Evolutionary conservation across 2,797 vertebrate genomes (phyloP), one percentile per base, ranked within the genome.

Genomic region (Molossus molossus): DNA sequence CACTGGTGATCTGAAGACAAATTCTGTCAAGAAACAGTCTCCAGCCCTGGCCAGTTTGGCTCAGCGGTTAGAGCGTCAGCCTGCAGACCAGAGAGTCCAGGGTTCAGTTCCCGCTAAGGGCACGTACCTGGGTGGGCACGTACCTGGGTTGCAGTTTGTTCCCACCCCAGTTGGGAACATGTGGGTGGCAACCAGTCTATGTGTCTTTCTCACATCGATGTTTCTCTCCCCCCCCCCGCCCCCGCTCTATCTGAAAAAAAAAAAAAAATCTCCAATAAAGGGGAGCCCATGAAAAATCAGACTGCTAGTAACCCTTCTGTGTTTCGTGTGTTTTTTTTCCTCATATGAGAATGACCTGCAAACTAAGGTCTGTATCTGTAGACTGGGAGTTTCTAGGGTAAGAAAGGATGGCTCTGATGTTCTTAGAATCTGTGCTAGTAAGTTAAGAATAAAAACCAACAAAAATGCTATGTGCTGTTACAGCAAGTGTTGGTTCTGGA

Each of bases 1-100:
- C 48, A 25, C 17, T 40, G 25, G 3, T 84, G 67, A 48, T 89
- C 69, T 55, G 70, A 91, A 95, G 65, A 97, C 75, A 90, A 85
- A 73, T 2, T 73, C 45, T 9, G 6, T 83, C 17, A 21, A 60
- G 73, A 87, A 67, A 67, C 29, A 83, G 23, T 79, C 87, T 40
- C 69, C n/a, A 64, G 40, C 40, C 40, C 40, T 45, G 40, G 40
- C 40, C 6, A 6, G 40, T 45, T 45, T 45, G 40, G 40, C 40
- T 45, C 5, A 45, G 40, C 40, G 40, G 40, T 45, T 45, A 45
- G 40, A 45, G 40, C 40, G 40, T 45, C 40, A 6, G 40, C 40
- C 40, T 45, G 40, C 40, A 45, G 40, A 45, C 40, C 40, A 45
- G 40, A 45, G 40, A 45, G 40, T 45, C 40, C 40, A 5, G 6